These are phyloP conservation scores for Lerista edwardsae DNA, from an alignment of 2,797 vertebrate genomes.

Conservation along the genomic window DNA sequence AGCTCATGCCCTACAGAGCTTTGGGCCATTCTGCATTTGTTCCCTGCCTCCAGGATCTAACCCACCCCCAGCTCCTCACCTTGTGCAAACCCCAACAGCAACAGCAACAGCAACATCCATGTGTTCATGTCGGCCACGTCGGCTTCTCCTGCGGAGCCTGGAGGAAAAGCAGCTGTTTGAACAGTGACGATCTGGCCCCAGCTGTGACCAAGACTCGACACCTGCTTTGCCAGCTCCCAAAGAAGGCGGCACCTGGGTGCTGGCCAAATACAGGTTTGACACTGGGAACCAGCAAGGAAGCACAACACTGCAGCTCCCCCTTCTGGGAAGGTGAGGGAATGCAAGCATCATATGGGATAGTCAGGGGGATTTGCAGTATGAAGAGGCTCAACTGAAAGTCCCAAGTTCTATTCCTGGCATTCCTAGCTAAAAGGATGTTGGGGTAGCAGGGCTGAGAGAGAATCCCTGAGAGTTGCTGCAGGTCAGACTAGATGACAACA, in stretches of 20 bases:
- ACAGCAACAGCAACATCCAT: background rate
- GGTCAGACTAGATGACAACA: background rate
- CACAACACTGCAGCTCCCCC: background rate
- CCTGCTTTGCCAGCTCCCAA: background rate
- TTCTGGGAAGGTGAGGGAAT: slow-evolving; percentile 6
- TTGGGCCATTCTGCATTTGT: background rate
- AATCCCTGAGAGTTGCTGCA: background rate
- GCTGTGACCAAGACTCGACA: background rate
- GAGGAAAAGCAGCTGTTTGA: background rate
- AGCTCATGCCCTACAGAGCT: too few relatives aligned
- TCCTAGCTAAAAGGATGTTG: too few relatives aligned
- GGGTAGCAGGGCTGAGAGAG: too few relatives aligned
- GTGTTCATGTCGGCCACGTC: background rate
- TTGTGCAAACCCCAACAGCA: background rate
- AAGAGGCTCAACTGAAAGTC: background rate
- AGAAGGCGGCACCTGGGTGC: background rate
- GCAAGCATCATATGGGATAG: background rate
- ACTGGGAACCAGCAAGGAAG: background rate
- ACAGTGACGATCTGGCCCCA: background rate
- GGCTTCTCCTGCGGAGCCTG: background rate
- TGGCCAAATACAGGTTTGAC: background rate
- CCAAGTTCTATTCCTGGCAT: background rate
- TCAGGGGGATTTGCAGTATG: too few relatives aligned
- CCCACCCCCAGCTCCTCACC: background rate
- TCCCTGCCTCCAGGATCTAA: background rate